Conservation (phyloP, 1,140 invertebrate genomes). For the Halesus radiatus region DNA sequence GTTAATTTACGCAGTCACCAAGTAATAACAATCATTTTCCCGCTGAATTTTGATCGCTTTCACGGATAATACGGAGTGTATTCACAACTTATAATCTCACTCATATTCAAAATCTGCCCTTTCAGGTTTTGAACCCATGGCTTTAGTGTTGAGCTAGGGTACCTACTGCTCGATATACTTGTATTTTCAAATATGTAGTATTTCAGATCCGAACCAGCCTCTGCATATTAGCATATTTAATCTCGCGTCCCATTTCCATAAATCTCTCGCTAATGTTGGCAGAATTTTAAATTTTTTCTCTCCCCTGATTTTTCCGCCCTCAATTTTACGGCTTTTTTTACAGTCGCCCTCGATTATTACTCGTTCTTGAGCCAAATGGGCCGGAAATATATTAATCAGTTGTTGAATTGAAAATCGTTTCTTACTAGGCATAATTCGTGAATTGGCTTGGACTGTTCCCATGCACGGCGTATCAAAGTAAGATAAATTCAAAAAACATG, state of each 20-base stretch:
- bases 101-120: too few species aligned
- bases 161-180: too few species aligned
- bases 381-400: neutral
- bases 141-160: too few species aligned
- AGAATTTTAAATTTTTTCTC: conserved; percentile 11
- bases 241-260: conserved; percentile 2
- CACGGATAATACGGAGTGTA: too few species aligned
- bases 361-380: neutral
- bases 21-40: too few species aligned
- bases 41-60: too few species aligned
- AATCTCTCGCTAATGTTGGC: conserved; percentile 1
- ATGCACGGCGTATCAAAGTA: neutral
- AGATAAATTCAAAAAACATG: neutral
- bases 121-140: too few species aligned
- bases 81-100: too few species aligned
- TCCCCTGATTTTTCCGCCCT: neutral
- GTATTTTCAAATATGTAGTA: too few species aligned
- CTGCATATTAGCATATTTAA: neutral
- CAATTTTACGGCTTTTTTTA: neutral
- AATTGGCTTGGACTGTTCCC: neutral
- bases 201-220: neutral
- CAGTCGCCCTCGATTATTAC: conserved; percentile 12
- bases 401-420: conserved; percentile 7
- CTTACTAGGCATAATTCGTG: neutral
- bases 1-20: too few species aligned